Percentiles rank a stretch among this genome's conserved stretches.
These are phyloP conservation scores for Drosophila atroscutellata DNA, from an alignment of 2,888 invertebrate species.

Conservation along the genomic window DNA sequence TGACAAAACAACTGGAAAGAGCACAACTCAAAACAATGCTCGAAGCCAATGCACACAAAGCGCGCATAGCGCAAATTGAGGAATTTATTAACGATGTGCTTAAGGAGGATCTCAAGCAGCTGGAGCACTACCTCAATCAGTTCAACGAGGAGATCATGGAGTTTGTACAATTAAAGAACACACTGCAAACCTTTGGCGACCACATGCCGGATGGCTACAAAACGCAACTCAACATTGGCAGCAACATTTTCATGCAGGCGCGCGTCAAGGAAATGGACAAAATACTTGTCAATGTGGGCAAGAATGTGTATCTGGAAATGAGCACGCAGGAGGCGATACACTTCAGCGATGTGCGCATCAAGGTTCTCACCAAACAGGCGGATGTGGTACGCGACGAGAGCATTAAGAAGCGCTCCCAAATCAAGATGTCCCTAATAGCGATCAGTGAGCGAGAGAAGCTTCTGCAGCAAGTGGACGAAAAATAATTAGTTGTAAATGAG, in stretches of 20 bases:
- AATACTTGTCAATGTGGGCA: constrained; percentile 90
- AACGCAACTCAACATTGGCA: constrained; percentile 92
- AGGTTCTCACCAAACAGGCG: constrained; percentile 88
- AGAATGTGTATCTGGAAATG: constrained; percentile 91
- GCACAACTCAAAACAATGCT: constrained; percentile 30
- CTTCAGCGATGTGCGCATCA: constrained; percentile 89
- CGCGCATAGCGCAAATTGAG: constrained; percentile 85
- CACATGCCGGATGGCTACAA: constrained; percentile 87
- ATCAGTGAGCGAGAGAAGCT: constrained; percentile 87
- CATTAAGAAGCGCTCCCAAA: constrained; percentile 90
- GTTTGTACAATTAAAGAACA: constrained; percentile 90
- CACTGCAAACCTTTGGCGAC: constrained; percentile 88
- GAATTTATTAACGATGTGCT: constrained; percentile 91
- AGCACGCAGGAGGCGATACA: constrained; percentile 89
- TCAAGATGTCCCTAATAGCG: constrained; percentile 91
- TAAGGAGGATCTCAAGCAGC: constrained; percentile 88
- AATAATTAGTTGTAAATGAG: neutral
- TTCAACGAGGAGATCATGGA: constrained; percentile 90
- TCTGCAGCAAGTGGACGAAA: constrained; percentile 18
- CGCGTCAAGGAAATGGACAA: constrained; percentile 86
- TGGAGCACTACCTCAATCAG: constrained; percentile 87
- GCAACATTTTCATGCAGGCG: constrained; percentile 93
- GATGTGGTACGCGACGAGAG: constrained; percentile 88
- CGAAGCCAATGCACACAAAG: constrained; percentile 19
- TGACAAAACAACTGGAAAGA: neutral